phyloP scores from a whole-genome alignment of 2,113 vertebrate species.

The Neodontobutis hainanensis region DNA sequence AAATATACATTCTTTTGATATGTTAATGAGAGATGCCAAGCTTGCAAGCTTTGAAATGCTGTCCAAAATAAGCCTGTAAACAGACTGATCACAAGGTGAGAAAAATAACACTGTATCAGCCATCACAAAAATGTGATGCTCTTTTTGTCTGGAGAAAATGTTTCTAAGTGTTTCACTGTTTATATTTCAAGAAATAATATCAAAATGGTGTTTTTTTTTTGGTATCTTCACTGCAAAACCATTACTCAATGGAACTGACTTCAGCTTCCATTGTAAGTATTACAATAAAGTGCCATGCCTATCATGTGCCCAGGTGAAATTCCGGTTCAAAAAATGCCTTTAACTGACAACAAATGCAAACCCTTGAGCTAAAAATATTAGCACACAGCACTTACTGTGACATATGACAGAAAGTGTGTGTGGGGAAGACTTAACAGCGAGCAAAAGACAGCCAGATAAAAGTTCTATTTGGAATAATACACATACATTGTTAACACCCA shows the following conservation, averaged over 20 bases:
- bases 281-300: slow-evolving; percentile 32
- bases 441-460: slow-evolving; percentile 5
- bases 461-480: slow-evolving; percentile 14
- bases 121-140: slow-evolving; percentile 37
- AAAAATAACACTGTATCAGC: slow-evolving; percentile 42
- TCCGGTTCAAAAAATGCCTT: slow-evolving; percentile 12
- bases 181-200: slow-evolving; percentile 4
- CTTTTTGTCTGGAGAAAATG: slow-evolving; percentile 39
- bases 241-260: not conserved
- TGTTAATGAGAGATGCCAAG: slow-evolving; percentile 19
- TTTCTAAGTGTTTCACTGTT: slow-evolving; percentile 6
- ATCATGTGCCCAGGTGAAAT: slow-evolving; percentile 15
- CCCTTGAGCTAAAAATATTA: slow-evolving; percentile 44
- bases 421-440: slow-evolving; percentile 3
- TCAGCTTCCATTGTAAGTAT: slow-evolving; percentile 23
- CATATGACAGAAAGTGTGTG: not conserved
- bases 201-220: not conserved
- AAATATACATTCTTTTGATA: slow-evolving; percentile 14
- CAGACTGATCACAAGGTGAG: slow-evolving; percentile 43
- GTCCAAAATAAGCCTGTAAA: slow-evolving; percentile 35
- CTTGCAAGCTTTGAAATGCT: slow-evolving; percentile 33
- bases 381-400: slow-evolving; percentile 29
- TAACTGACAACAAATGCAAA: slow-evolving; percentile 34
- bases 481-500: slow-evolving; percentile 30
- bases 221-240: not conserved